These are phyloP conservation scores for Maniola hyperantus DNA, from an alignment of 2,888 invertebrate genomes.

Conservation along the genomic window DNA sequence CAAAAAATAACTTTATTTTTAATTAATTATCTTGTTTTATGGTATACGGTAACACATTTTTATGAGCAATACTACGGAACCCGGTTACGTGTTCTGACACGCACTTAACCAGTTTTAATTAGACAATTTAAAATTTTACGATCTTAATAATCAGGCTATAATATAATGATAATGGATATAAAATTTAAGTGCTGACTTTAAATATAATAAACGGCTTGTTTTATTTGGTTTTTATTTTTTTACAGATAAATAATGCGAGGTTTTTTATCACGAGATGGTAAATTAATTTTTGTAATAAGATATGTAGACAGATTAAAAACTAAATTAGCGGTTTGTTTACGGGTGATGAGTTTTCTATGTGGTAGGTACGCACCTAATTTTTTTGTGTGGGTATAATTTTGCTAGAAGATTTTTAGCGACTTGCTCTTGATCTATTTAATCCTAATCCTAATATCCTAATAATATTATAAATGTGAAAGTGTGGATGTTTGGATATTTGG, in stretches of 20 bases:
- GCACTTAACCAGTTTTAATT: constrained; percentile 49
- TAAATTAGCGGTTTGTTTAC: constrained; percentile 6
- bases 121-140: constrained; percentile 63
- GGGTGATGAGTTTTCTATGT: neutral
- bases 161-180: constrained; percentile 53
- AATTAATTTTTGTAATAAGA: constrained; percentile 11
- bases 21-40: too few species aligned
- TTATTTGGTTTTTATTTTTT: constrained; percentile 13
- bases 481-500: too few species aligned
- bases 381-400: too few species aligned
- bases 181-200: constrained; percentile 39
- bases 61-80: too few species aligned
- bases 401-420: too few species aligned
- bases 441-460: too few species aligned
- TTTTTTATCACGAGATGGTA: constrained; percentile 6
- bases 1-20: too few species aligned
- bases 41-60: too few species aligned
- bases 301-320: constrained; percentile 5
- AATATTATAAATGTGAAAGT: too few species aligned
- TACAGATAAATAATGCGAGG: constrained; percentile 21
- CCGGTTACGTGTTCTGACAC: too few species aligned
- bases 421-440: too few species aligned
- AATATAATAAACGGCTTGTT: constrained; percentile 29
- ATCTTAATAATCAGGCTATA: constrained; percentile 59
- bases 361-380: too few species aligned